Base-by-base conservation (phyloP, 1,140 invertebrate genomes). In the Aphis gossypii region DNA sequence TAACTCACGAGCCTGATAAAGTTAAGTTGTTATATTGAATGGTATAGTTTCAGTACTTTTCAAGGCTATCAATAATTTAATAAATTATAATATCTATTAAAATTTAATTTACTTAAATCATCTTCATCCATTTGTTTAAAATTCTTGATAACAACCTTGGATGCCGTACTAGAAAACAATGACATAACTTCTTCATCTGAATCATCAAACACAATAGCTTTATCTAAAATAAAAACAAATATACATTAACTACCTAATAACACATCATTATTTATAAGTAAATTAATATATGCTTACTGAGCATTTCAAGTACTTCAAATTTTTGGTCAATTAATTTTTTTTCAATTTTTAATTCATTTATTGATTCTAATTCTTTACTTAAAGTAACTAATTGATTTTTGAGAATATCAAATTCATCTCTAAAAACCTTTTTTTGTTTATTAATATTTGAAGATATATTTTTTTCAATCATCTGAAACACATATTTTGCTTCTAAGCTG, bases 401-500 rank as follows among this genome's bases (percentile, higher is more conserved):
- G 18, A 90, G 89, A 8, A 18, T 68, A 30, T 46, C 1, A 68
- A 90, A 90, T 68, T 90, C 89, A 44, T 90, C 54, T 14, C 4
- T 41, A 90, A 90, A 90, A 60, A 90, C 44, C 18, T 60, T 44
- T 90, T 90, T 90, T 90, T 90, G 89, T 44, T 90, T 38, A 90
- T 68, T n/a, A 25, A 90, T 44, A 90, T 90, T 90, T 68, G 54
- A 44, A 44, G 56, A 44, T 68, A 90, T 44, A 44, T 68, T 68
- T 90, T 68, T 90, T 44, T 90, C 54, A n/a, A 44, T 20, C n/a
- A 3, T 8, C 21, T 90, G 54, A 25, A 60, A 68, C 2, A 30
- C 38, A 48, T 90, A 60, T 90, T 90, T 90, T 68, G 89, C 38
- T 44, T 41, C 89, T 8, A 90, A 30, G 20, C 89, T 90, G 89